phyloP scores from a whole-genome alignment of 2,888 invertebrate genomes.

The Leucozona laternaria region DNA sequence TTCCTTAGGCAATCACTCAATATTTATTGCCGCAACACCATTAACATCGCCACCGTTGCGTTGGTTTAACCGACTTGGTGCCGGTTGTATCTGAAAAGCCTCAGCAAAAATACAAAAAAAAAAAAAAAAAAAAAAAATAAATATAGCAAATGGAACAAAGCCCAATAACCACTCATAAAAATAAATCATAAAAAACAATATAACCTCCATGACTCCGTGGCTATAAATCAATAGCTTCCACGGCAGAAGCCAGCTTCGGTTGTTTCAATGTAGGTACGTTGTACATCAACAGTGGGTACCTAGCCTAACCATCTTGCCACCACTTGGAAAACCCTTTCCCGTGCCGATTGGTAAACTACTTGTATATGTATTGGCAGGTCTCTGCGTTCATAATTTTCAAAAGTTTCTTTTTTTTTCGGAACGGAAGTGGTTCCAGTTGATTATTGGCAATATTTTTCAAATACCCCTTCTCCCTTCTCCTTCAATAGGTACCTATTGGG shows the following conservation, averaged over 20 bases:
- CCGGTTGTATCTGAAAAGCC: constrained; percentile 20
- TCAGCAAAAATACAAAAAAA: constrained; percentile 25
- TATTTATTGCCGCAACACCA: constrained; percentile 45
- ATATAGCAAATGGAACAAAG: constrained; percentile 36
- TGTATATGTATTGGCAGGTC: constrained; percentile 65
- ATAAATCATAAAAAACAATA: constrained; percentile 73
- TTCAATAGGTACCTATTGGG: background rate
- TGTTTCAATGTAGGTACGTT: background rate
- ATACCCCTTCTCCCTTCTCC: background rate
- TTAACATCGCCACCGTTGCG: constrained; percentile 52
- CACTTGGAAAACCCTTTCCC: constrained; percentile 41
- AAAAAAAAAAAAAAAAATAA: constrained; percentile 19
- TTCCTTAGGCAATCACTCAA: constrained; percentile 47
- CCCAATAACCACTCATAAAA: constrained; percentile 71
- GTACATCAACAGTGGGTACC: background rate
- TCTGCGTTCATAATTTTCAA: constrained; percentile 65
- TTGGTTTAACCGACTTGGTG: background rate
- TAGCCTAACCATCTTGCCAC: background rate
- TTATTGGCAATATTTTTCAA: constrained; percentile 67
- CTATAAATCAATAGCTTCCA: constrained; percentile 68
- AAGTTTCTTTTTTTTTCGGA: constrained; percentile 39
- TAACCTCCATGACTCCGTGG: constrained; percentile 61
- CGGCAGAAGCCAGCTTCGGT: constrained; percentile 49
- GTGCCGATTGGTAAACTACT: constrained; percentile 49
- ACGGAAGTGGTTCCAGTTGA: constrained; percentile 74